These are phyloP conservation scores for Drosophila meridionalis DNA, from an alignment of 2,888 invertebrate species.

Conservation along the genomic window DNA sequence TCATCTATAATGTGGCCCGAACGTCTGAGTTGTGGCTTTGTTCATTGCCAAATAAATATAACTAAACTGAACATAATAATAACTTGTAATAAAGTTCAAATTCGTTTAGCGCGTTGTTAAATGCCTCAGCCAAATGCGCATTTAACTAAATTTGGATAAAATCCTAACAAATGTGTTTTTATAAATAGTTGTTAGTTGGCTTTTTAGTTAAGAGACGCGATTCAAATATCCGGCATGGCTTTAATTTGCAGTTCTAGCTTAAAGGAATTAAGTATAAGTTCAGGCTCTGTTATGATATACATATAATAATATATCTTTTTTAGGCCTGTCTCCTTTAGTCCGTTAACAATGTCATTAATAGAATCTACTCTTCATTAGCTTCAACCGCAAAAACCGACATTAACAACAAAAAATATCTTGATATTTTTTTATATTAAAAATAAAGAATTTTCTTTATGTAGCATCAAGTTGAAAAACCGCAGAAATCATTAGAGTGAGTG, in stretches of 20 bases:
- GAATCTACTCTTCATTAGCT: slow-evolving; percentile 19
- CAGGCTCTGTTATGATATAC: neutral
- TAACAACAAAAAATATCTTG: slow-evolving; percentile 16
- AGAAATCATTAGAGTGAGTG: slow-evolving; percentile 55
- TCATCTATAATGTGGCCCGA: slow-evolving; percentile 19
- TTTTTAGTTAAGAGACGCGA: neutral
- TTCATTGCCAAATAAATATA: slow-evolving; percentile 35
- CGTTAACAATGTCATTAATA: slow-evolving; percentile 6
- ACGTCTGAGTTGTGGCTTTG: slow-evolving; percentile 21
- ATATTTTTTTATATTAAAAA: slow-evolving; percentile 7
- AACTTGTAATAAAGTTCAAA: slow-evolving; percentile 45
- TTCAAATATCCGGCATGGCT: neutral
- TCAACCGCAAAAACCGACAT: slow-evolving; percentile 48
- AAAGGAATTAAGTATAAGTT: neutral
- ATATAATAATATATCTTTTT: neutral
- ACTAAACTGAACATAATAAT: slow-evolving; percentile 36
- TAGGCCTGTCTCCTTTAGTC: neutral
- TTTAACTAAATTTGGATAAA: slow-evolving; percentile 33
- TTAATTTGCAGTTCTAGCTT: neutral
- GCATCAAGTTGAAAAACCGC: slow-evolving; percentile 48
- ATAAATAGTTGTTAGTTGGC: slow-evolving; percentile 6
- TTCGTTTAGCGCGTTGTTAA: slow-evolving; percentile 22
- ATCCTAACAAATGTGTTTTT: slow-evolving; percentile 34
- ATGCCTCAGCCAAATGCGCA: slow-evolving; percentile 13
- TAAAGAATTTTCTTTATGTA: slow-evolving; percentile 12